Evolutionary conservation across 2,113 vertebrate species (phyloP).

Genomic region (Clarias gariepinus): DNA sequence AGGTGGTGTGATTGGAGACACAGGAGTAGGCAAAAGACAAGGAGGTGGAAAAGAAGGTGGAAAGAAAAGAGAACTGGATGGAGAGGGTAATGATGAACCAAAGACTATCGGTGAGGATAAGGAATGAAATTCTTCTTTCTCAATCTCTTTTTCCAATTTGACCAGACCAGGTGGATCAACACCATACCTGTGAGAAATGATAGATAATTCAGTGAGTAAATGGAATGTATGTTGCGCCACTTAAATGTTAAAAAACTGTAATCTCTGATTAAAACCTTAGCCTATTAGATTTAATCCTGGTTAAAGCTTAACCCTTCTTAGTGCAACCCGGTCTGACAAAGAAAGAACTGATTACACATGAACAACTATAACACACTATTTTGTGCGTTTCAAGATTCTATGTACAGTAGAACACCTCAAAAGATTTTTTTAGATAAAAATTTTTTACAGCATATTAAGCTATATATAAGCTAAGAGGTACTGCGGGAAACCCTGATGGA

Average conservation of each 20-base stretch:
- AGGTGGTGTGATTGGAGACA: conserved; percentile 56
- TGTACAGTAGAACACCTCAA: not conserved
- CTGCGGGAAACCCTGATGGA: not conserved
- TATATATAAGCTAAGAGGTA: not conserved
- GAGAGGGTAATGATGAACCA: conserved; percentile 55
- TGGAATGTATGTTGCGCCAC: not conserved
- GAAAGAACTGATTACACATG: not conserved
- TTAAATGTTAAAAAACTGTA: not conserved
- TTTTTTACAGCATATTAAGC: not conserved
- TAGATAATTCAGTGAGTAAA: not conserved
- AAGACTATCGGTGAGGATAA: conserved; percentile 73
- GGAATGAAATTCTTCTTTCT: conserved; percentile 85
- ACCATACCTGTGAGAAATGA: conserved; percentile 77
- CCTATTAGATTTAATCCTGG: not conserved
- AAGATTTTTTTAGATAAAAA: not conserved
- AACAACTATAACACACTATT: not conserved
- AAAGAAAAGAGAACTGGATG: conserved; percentile 56
- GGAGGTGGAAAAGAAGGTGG: conserved; percentile 48
- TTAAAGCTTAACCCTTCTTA: not conserved
- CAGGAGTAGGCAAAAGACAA: conserved; percentile 36
- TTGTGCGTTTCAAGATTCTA: not conserved
- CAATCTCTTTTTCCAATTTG: conserved; percentile 93
- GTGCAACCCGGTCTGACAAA: not conserved
- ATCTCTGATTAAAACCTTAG: not conserved
- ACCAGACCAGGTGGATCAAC: conserved; percentile 93